These are phyloP conservation scores for Rotaria magnacalcarata DNA, from an alignment of 2,888 invertebrate genomes.

Conservation along the genomic window DNA sequence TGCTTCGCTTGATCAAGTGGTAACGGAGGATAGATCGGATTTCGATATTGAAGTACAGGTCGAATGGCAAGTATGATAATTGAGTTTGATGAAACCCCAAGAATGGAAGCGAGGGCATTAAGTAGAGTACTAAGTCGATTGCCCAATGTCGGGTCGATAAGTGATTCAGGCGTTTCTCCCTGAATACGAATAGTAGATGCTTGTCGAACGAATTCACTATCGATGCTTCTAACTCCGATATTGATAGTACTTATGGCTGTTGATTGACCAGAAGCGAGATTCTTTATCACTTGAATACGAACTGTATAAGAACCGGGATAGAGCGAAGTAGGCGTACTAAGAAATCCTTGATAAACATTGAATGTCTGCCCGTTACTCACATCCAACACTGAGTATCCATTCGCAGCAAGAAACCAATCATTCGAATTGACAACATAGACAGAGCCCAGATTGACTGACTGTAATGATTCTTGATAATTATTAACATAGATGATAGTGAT, in stretches of 20 bases:
- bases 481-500: background rate
- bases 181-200: slow-evolving; percentile 21
- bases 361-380: background rate
- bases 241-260: background rate
- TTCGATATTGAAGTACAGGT: background rate
- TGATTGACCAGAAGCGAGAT: background rate
- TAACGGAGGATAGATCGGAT: background rate
- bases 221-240: background rate
- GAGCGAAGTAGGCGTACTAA: background rate
- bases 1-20: background rate
- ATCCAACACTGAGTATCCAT: background rate
- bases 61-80: background rate
- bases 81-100: background rate
- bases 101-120: background rate
- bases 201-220: background rate
- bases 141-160: background rate
- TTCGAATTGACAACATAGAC: slow-evolving; percentile 37
- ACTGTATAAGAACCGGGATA: background rate
- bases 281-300: background rate
- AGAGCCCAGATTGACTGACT: background rate
- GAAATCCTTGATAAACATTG: background rate
- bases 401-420: background rate
- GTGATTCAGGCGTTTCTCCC: background rate
- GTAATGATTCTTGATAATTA: background rate
- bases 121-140: background rate